Base-by-base conservation (phyloP, 2,113 vertebrate species). In the Burhinus bistriatus region DNA sequence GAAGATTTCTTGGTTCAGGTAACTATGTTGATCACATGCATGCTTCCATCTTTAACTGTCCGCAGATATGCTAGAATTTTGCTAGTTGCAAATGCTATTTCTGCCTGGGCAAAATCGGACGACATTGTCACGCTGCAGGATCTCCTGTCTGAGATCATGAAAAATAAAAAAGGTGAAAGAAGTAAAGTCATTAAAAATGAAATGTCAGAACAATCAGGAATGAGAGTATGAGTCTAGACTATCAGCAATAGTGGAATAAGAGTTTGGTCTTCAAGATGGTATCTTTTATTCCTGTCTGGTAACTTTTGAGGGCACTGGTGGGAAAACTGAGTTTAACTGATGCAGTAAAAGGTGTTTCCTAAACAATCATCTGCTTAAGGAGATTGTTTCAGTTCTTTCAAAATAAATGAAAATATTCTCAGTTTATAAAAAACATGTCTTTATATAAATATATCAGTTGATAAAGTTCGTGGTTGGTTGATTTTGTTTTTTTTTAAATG, bases 11-110 rank as follows among this genome's bases (percentile, higher is more conserved):
- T 29, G 30, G 27, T 71, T 47, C 9, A 22, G 15, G 2, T 36
- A 70, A 49, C 32, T 73, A 26, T 64, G 16, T 59, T 75, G 51
- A 13, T 83, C 23, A 29, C 25, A 4, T 61, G 9, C 23, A 5
- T 36, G 18, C 29, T 47, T 49, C 9, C 57, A 62, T 93, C 89
- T 20, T 20, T 93, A 62, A 42, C 30, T 95, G 58, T 89, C 95
- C 89, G 21, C 81, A 98, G 97, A 58, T 95, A 95, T 86, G 86
- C 96, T 69, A 95, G 80, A 89, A 69, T 97, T 76, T 85, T 93
- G 70, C 70, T 95, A 55, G 79, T 97, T 95, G 91, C 47, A 54
- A 52, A 78, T 61, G 87, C 94, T 54, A 66, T 98, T 61, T 42
- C 36, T 82, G 58, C 82, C 15, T 97, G 97, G 97, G 29, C 90